phyloP scores from a whole-genome alignment of 2,888 invertebrate species.

The Drosophila falleni region DNA sequence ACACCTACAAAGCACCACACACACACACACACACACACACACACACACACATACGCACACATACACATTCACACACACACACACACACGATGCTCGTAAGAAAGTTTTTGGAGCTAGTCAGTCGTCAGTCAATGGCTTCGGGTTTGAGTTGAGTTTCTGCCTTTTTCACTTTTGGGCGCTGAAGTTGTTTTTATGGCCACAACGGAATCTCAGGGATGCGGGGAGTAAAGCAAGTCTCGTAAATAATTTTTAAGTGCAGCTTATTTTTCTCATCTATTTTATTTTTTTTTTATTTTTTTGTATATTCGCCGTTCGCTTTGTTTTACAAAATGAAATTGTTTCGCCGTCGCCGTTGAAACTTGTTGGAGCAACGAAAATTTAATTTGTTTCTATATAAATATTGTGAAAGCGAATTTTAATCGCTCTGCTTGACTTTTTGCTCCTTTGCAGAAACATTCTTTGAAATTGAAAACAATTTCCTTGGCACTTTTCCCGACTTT shows the following conservation, averaged over 20 bases:
- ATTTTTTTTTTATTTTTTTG: constrained; percentile 27
- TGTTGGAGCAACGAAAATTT: constrained; percentile 71
- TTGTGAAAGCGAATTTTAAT: constrained; percentile 79
- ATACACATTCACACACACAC: constrained; percentile 9
- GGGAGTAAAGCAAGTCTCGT: constrained; percentile 50
- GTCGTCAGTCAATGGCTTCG: constrained; percentile 66
- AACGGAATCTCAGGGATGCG: constrained; percentile 37
- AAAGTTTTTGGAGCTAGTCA: constrained; percentile 59
- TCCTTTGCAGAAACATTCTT: constrained; percentile 61
- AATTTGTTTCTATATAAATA: constrained; percentile 78
- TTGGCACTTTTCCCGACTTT: constrained; percentile 58
- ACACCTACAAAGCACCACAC: constrained; percentile 59
- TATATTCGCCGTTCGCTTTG: constrained; percentile 53
- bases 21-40: constrained; percentile 19
- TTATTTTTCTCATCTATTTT: constrained; percentile 64
- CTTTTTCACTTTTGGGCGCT: constrained; percentile 8
- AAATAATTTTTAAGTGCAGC: constrained; percentile 76
- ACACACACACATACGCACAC: constrained; percentile 11
- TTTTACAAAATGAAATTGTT: constrained; percentile 78
- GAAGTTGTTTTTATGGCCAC: constrained; percentile 66
- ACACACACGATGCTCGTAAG: constrained; percentile 17
- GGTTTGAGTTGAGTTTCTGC: constrained; percentile 10
- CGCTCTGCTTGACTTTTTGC: constrained; percentile 56
- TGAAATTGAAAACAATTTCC: constrained; percentile 80
- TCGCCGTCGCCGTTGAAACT: constrained; percentile 60